Evolutionary conservation across 2,113 vertebrate species (phyloP), one percentile per base, ranked within the genome.

Genomic region (Pteropus alecto): DNA sequence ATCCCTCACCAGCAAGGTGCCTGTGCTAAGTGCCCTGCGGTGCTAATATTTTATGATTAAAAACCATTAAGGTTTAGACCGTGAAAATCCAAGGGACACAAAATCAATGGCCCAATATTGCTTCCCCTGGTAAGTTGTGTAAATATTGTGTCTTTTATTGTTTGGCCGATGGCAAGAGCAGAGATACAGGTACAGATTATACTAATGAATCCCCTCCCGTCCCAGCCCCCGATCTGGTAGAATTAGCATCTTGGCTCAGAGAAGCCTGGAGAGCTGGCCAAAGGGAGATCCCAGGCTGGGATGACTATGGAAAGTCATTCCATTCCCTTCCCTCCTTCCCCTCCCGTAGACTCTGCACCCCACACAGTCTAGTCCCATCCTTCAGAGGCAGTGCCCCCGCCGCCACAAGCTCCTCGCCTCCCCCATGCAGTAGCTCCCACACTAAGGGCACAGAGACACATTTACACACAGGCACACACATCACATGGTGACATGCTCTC

Each of bases 81-180:
- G 3, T 96, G 91, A 89, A 98, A 97, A 98, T 97, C 87, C 92
- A 2, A 98, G 97, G 82, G 97, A 98, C 98, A 98, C 97, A 96
- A 97, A 99, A 98, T 98, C 98, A 88, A 98, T 98, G 98, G 78
- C 90, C 43, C 8, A 90, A 95, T 98, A 98, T 98, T 98, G 98
- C 96, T 97, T 98, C 98, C 96, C 93, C 33, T 0, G 56, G 95
- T 97, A 98, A 96, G 93, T 92, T 97, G 83, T 96, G 98, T 97
- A 97, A 98, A 98, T 98, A 98, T 98, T 98, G 98, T 98, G 97
- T 96, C 98, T 98, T 98, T 98, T 97, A 84, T 97, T 98, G 97
- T 98, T 98, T 98, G 98, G 97, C 97, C 96, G 8, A 94, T 97
- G 97, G 94, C 97, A 96, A 98, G 81, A 98, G 96, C 94, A 68